phyloP scores from a whole-genome alignment of 2,888 invertebrate species.

The Fragum whitleyi region DNA sequence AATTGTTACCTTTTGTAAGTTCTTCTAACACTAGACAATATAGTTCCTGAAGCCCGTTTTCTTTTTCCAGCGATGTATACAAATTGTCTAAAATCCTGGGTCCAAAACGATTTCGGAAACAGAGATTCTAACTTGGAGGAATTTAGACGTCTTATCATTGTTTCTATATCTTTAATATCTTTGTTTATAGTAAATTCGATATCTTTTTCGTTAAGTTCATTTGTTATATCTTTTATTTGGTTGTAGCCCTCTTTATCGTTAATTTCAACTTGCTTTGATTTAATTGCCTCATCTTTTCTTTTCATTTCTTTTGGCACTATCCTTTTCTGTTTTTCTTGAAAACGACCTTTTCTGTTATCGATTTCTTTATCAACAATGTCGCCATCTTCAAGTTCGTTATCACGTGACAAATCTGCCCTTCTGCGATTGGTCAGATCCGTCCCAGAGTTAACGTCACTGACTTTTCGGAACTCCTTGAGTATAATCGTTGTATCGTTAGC shows the following conservation, averaged over 20 bases:
- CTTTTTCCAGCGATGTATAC: background rate
- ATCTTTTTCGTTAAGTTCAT: too few relatives aligned
- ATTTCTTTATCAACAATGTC: background rate
- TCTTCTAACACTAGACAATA: background rate
- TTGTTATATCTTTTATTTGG: too few relatives aligned
- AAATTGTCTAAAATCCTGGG: background rate
- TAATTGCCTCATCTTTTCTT: background rate
- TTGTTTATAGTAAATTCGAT: background rate
- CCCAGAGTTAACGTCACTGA: background rate
- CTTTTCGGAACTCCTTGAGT: background rate
- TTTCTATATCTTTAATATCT: background rate
- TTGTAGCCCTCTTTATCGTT: background rate
- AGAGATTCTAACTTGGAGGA: background rate
- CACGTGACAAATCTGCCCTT: background rate
- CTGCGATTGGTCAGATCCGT: background rate
- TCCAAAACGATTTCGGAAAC: constrained; percentile 4
- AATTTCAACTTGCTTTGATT: background rate
- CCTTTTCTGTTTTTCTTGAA: background rate
- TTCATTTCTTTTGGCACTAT: background rate
- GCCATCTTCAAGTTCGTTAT: background rate
- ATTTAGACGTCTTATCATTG: background rate
- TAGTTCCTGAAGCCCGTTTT: background rate
- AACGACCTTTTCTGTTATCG: background rate
- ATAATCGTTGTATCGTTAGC: constrained; percentile 10
- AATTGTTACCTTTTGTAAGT: background rate